Percentiles rank a stretch among this genome's conserved stretches.
These are phyloP conservation scores for Myotis findleyi DNA, from an alignment of 2,797 vertebrate genomes.

Conservation along the genomic window DNA sequence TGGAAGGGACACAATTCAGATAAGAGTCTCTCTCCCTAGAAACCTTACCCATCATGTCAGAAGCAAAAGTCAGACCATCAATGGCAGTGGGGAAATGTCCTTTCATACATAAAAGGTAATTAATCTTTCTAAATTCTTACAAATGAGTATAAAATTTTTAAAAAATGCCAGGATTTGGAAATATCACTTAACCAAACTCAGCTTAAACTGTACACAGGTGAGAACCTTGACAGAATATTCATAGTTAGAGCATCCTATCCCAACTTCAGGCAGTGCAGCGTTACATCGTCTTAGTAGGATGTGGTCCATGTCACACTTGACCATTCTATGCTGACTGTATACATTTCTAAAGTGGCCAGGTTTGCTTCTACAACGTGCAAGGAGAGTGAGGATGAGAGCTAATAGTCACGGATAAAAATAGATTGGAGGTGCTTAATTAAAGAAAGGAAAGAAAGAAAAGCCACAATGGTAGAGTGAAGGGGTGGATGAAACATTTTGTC, in stretches of 20 bases:
- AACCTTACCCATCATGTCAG: neutral
- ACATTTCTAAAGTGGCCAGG: neutral
- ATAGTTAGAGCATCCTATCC: neutral
- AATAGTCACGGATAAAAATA: neutral
- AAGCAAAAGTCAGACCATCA: constrained; percentile 9
- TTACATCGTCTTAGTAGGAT: neutral
- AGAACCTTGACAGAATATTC: neutral
- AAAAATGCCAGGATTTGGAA: constrained; percentile 21
- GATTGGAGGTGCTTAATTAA: neutral
- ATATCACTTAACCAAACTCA: neutral
- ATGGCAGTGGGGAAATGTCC: neutral
- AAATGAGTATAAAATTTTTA: neutral
- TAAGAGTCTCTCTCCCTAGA: neutral
- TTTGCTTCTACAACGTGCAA: neutral
- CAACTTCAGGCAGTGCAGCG: neutral
- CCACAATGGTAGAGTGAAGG: neutral
- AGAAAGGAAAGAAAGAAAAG: constrained; percentile 13
- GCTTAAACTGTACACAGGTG: neutral
- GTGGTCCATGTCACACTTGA: neutral
- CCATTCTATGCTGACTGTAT: neutral
- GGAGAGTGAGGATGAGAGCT: neutral
- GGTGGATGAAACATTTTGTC: neutral
- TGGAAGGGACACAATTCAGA: neutral
- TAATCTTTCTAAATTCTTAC: neutral
- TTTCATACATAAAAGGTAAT: neutral